Evolutionary conservation across 2,888 invertebrate species (phyloP).

Genomic region (Deilephila porcellus): DNA sequence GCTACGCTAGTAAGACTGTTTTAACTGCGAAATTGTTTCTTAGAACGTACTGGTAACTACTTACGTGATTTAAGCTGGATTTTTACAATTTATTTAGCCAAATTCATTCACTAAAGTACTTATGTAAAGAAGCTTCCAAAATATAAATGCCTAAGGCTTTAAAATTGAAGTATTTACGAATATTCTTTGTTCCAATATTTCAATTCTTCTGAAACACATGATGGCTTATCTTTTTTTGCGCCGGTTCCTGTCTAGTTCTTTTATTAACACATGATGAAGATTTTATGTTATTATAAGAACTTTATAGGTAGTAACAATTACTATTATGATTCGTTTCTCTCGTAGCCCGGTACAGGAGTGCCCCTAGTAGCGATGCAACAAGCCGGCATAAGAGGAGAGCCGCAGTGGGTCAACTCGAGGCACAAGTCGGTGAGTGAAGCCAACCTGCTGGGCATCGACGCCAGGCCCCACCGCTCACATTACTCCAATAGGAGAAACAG

Average conservation of each 20-base stretch:
- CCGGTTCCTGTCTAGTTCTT: too few species aligned
- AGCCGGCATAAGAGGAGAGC: conserved; percentile 86
- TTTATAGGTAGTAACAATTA: too few species aligned
- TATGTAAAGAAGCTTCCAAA: too few species aligned
- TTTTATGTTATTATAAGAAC: too few species aligned
- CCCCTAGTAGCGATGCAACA: conserved; percentile 89
- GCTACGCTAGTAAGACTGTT: too few species aligned
- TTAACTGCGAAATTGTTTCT: too few species aligned
- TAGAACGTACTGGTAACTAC: too few species aligned
- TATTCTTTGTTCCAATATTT: too few species aligned
- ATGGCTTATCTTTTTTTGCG: too few species aligned
- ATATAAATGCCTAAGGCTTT: not conserved
- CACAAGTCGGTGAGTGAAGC: conserved; percentile 94
- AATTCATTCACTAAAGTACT: not conserved
- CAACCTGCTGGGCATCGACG: conserved; percentile 89
- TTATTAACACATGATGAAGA: too few species aligned
- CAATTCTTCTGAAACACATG: too few species aligned
- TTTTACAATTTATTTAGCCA: not conserved
- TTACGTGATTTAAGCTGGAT: too few species aligned
- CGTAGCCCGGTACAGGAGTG: conserved; percentile 77
- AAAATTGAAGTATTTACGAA: not conserved
- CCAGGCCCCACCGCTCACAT: conserved; percentile 73
- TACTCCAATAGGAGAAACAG: conserved; percentile 82
- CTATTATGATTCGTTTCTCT: not conserved
- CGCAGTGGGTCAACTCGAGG: conserved; percentile 72